Conservation (phyloP, 2,113 vertebrate genomes). For the Lophius piscatorius region DNA sequence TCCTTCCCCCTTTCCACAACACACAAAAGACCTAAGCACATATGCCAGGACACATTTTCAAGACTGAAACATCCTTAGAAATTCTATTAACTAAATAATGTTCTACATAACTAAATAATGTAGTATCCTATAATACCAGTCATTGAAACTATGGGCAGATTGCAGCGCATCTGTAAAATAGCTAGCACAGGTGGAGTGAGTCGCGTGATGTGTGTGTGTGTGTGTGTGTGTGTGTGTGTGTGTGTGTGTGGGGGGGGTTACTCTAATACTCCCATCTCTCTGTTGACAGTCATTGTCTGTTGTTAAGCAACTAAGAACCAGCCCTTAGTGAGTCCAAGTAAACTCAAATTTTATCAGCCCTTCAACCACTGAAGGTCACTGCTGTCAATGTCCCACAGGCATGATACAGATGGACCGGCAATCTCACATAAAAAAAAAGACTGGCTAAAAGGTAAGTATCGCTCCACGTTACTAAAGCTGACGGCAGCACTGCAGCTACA, state of each 20-base stretch:
- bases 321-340: slow-evolving; percentile 39
- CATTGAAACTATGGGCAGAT: slow-evolving; percentile 16
- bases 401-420: slow-evolving; percentile 38
- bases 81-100: not conserved
- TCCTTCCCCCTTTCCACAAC: slow-evolving; percentile 3
- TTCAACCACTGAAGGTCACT: slow-evolving; percentile 52
- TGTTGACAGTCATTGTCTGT: slow-evolving; percentile 12
- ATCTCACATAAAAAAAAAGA: slow-evolving; percentile 33
- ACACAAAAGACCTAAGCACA: slow-evolving; percentile 13
- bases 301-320: slow-evolving; percentile 19
- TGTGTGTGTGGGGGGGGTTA: slow-evolving; percentile 12
- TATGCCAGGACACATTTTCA: slow-evolving; percentile 11
- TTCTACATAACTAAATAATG: not conserved
- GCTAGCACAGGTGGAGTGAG: slow-evolving; percentile 20
- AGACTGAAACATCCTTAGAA: not conserved
- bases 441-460: slow-evolving; percentile 52
- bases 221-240: too few relatives aligned
- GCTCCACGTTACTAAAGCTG: slow-evolving; percentile 27
- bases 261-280: slow-evolving; percentile 7
- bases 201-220: slow-evolving; percentile 31
- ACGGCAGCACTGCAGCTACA: slow-evolving; percentile 39
- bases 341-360: slow-evolving; percentile 39
- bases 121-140: slow-evolving; percentile 9
- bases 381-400: slow-evolving; percentile 43
- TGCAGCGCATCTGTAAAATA: slow-evolving; percentile 41